Conservation (phyloP, 2,113 vertebrate species). For the Megalops atlanticus region DNA sequence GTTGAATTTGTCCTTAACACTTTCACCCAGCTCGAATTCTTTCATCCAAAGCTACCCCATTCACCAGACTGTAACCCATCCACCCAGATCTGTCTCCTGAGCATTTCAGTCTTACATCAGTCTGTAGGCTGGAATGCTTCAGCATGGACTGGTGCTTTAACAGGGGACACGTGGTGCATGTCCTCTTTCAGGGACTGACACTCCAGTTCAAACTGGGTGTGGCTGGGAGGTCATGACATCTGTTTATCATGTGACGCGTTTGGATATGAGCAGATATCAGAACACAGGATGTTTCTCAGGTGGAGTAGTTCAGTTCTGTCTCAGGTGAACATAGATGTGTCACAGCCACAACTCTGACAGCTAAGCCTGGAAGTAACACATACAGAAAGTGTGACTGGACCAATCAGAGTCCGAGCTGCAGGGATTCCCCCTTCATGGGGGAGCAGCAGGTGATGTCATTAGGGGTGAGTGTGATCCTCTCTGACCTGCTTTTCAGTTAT, state of each 20-base stretch:
- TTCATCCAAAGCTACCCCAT: too few relatives aligned
- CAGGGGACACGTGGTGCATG: not conserved
- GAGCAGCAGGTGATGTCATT: not conserved
- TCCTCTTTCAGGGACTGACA: not conserved
- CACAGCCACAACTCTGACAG: too few relatives aligned
- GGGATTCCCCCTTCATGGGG: not conserved
- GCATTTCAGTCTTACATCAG: not conserved
- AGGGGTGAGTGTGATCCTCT: not conserved
- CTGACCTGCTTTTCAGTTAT: not conserved
- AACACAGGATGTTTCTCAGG: not conserved
- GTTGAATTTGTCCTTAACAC: too few relatives aligned
- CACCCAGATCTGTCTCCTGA: not conserved
- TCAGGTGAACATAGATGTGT: too few relatives aligned
- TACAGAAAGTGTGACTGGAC: not conserved
- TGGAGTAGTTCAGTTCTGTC: not conserved
- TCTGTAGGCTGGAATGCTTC: not conserved
- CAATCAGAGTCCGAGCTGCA: not conserved
- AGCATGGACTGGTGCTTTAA: not conserved
- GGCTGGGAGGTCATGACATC: not conserved
- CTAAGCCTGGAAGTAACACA: not conserved
- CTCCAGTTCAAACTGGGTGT: not conserved
- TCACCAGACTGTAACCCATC: not conserved
- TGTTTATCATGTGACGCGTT: not conserved
- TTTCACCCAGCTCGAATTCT: too few relatives aligned
- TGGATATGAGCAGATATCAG: not conserved